Evolutionary conservation across 2,888 invertebrate species (phyloP).

Genomic region (Zaprionus obscuricornis): DNA sequence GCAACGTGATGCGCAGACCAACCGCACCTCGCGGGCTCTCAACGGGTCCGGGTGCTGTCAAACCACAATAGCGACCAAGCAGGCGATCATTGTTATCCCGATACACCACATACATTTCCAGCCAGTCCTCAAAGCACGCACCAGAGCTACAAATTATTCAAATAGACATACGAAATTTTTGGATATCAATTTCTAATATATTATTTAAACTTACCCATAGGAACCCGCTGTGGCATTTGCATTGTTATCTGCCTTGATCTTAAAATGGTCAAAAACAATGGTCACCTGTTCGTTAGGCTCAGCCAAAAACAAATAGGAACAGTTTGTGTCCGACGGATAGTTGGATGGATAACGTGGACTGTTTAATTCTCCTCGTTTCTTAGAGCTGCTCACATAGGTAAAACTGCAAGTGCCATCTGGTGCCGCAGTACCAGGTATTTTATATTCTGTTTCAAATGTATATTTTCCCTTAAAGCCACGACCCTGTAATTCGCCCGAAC

Average conservation of each 20-base stretch:
- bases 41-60: constrained; percentile 96
- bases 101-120: constrained; percentile 96
- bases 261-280: constrained; percentile 95
- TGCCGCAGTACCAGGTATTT: constrained; percentile 96
- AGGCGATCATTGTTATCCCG: constrained; percentile 92
- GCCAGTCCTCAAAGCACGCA: constrained; percentile 95
- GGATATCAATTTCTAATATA: neutral
- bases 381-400: constrained; percentile 93
- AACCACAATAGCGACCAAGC: constrained; percentile 95
- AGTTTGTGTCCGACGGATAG: constrained; percentile 97
- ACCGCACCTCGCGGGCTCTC: constrained; percentile 95
- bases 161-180: neutral
- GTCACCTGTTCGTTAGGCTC: constrained; percentile 95
- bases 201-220: constrained; percentile 86
- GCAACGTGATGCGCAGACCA: constrained; percentile 93
- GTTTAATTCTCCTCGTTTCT: constrained; percentile 96
- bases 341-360: constrained; percentile 98
- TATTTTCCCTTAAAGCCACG: constrained; percentile 91
- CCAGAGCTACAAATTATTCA: constrained; percentile 85
- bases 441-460: constrained; percentile 89
- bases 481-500: constrained; percentile 95
- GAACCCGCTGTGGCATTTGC: constrained; percentile 90
- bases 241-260: constrained; percentile 90
- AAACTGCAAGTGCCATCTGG: constrained; percentile 96
- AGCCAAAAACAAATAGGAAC: constrained; percentile 95